Evolutionary conservation across 2,113 vertebrate species (phyloP).

Genomic region (Anseranas semipalmata): DNA sequence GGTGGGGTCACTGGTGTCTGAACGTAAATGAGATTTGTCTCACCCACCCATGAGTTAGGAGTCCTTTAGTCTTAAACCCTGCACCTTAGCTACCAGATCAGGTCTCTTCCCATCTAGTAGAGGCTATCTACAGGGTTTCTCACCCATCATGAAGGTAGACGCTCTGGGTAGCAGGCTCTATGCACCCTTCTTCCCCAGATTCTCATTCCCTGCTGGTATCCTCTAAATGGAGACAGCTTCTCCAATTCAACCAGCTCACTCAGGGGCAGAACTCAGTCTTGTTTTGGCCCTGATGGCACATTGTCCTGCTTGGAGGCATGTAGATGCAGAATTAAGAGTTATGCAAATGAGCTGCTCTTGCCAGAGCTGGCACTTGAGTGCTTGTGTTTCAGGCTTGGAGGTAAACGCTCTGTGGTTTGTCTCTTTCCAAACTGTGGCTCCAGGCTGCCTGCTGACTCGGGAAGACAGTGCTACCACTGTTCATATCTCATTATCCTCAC

Average conservation of each 20-base stretch:
- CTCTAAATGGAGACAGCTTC: neutral
- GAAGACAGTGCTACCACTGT: no score
- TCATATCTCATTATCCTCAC: neutral
- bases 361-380: neutral
- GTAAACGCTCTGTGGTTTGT: neutral
- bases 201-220: neutral
- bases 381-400: neutral
- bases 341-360: neutral
- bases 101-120: neutral
- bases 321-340: neutral
- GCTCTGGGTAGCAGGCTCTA: neutral
- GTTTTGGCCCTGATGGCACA: neutral
- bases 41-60: neutral
- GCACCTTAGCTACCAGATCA: neutral
- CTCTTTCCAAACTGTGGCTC: neutral
- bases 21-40: neutral
- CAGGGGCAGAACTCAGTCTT: neutral
- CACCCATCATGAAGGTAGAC: neutral
- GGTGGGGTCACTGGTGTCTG: neutral
- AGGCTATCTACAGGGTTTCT: neutral
- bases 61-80: neutral
- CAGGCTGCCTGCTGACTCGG: neutral
- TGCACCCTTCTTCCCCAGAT: neutral
- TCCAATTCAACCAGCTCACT: neutral
- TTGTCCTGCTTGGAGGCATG: neutral